Conservation (phyloP, 2,888 invertebrate species). For the Calameuta filiformis region DNA sequence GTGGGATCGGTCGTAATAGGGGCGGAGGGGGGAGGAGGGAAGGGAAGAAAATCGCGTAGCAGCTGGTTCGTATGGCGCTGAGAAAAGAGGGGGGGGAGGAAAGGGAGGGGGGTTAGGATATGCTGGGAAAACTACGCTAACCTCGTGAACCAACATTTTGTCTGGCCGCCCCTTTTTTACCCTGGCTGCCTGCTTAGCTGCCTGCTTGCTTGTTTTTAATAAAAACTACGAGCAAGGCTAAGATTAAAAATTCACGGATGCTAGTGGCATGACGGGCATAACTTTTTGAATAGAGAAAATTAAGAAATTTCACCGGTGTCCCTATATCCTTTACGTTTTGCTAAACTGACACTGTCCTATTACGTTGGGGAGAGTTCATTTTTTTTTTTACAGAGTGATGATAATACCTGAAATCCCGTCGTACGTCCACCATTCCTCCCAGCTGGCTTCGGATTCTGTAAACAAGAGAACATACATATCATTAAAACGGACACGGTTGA, state of each 20-base stretch:
- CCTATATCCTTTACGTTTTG: not conserved
- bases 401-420: constrained; percentile 83
- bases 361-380: not conserved
- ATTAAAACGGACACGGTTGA: no score
- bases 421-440: constrained; percentile 92
- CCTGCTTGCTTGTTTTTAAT: constrained; percentile 43
- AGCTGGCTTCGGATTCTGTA: constrained; percentile 80
- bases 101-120: no score
- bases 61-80: constrained; percentile 43
- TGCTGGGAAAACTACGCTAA: constrained; percentile 29
- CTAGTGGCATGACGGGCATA: constrained; percentile 42
- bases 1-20: no score
- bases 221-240: constrained; percentile 36
- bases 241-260: constrained; percentile 50
- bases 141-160: constrained; percentile 22
- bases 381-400: constrained; percentile 14
- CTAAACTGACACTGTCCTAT: not conserved
- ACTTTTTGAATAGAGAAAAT: constrained; percentile 54
- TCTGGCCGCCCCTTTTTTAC: no score
- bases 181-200: no score
- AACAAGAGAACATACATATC: constrained; percentile 55
- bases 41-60: constrained; percentile 29
- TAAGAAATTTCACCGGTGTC: constrained; percentile 27
- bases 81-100: no score
- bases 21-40: no score